Percentiles rank a stretch among this genome's conserved stretches.
Evolutionary conservation across 2,888 invertebrate genomes (phyloP).

Genomic region (Lapara coniferarum): DNA sequence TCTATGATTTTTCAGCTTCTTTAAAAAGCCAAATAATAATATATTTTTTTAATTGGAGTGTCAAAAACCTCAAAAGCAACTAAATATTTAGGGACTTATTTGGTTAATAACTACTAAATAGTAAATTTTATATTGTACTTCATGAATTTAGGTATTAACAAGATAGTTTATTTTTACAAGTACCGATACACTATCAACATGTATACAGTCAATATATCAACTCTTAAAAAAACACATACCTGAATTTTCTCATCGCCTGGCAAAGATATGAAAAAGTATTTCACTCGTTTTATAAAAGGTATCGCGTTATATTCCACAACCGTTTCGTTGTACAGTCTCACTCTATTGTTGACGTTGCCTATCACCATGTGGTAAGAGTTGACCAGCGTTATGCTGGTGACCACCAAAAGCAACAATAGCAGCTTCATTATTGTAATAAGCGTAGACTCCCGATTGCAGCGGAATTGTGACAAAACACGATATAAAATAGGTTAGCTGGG

Average conservation of each 20-base stretch:
- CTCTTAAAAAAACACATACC: conserved; percentile 38
- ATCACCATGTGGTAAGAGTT: conserved; percentile 35
- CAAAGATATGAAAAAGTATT: conserved; percentile 58
- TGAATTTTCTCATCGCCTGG: conserved; percentile 51
- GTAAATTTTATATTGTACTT: too few relatives aligned
- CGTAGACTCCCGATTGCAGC: neutral
- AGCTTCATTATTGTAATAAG: conserved; percentile 3
- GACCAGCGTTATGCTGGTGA: conserved; percentile 29
- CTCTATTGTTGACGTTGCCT: conserved; percentile 39
- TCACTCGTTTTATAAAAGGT: conserved; percentile 69
- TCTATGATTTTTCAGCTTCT: too few relatives aligned
- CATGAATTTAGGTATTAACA: too few relatives aligned
- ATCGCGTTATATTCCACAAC: conserved; percentile 60
- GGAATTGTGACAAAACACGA: neutral
- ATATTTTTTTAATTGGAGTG: too few relatives aligned
- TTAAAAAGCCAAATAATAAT: too few relatives aligned
- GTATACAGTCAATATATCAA: neutral
- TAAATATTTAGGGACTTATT: too few relatives aligned
- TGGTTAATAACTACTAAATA: too few relatives aligned
- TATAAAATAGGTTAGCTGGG: neutral
- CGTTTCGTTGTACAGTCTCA: conserved; percentile 41
- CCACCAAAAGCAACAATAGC: conserved; percentile 25
- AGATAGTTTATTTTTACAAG: too few relatives aligned
- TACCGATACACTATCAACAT: neutral
- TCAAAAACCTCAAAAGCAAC: too few relatives aligned